phyloP scores from a whole-genome alignment of 2,888 invertebrate species.

The Podotricha telesiphe region DNA sequence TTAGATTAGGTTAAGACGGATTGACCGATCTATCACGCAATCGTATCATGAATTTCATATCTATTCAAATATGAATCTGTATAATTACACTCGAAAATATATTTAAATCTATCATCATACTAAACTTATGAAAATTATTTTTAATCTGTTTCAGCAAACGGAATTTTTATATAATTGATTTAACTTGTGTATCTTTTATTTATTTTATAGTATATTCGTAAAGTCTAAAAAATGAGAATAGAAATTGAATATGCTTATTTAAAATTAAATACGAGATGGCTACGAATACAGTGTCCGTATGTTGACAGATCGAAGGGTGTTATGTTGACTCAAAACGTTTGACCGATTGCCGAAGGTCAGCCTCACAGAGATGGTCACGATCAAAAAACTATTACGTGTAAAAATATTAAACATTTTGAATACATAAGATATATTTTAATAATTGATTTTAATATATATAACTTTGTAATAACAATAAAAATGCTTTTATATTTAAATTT shows the following conservation, averaged over 20 bases:
- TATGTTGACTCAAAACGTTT: conserved; percentile 58
- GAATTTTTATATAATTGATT: not conserved
- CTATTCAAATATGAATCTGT: not conserved
- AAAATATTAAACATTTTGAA: not conserved
- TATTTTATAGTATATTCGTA: not conserved
- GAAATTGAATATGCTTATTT: not conserved
- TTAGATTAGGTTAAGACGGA: not conserved
- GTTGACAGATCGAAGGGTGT: conserved; percentile 67
- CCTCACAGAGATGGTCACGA: conserved; percentile 49
- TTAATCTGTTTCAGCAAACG: not conserved
- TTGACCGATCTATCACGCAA: conserved; percentile 6
- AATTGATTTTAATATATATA: no score
- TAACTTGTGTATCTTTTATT: not conserved
- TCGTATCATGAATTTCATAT: conserved; percentile 1
- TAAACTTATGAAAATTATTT: not conserved
- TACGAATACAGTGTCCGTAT: conserved; percentile 51
- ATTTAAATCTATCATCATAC: not conserved
- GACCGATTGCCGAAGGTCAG: conserved; percentile 69
- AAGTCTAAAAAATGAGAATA: not conserved
- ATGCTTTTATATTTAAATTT: not conserved
- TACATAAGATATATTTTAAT: not conserved
- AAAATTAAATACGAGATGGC: conserved; percentile 21
- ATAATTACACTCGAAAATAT: not conserved
- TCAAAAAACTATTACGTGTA: conserved; percentile 15
- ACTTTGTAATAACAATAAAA: no score